Evolutionary conservation across 2,888 invertebrate species (phyloP).

Genomic region (Cataglyphis livida): DNA sequence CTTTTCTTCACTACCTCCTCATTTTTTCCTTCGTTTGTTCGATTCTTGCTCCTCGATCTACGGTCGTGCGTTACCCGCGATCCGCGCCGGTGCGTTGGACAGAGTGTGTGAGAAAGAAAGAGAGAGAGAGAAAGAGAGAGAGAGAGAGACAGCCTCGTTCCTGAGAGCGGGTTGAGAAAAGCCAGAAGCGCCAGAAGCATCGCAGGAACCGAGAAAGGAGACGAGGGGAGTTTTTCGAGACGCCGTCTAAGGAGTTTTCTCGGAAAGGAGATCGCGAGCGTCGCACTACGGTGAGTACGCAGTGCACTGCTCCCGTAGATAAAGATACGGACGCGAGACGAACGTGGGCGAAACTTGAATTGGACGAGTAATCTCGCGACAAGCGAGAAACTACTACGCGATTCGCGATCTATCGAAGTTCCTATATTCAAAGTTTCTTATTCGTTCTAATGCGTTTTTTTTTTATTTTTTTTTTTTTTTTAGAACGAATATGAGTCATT

Average conservation of each 20-base stretch:
- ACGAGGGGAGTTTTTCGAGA: conserved; percentile 18
- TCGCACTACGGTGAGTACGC: conserved; percentile 65
- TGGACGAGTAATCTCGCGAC: background rate
- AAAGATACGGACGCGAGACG: background rate
- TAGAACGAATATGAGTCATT: background rate
- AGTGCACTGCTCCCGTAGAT: conserved; percentile 18
- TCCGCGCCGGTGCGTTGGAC: background rate
- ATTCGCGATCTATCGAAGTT: background rate
- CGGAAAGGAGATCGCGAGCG: conserved; percentile 64
- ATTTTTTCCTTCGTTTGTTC: background rate
- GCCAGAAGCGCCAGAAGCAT: conserved; percentile 72
- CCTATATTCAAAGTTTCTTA: background rate
- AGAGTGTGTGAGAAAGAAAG: background rate
- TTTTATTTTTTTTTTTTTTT: background rate
- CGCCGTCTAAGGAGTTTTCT: conserved; percentile 65
- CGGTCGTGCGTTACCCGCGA: background rate
- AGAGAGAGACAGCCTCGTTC: conserved; percentile 27
- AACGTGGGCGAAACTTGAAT: conserved; percentile 18
- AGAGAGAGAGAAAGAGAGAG: conserved; percentile 7
- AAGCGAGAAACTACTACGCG: background rate
- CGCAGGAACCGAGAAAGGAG: conserved; percentile 12
- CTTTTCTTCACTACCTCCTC: background rate
- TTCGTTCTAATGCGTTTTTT: background rate
- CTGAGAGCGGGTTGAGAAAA: conserved; percentile 70
- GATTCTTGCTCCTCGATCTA: conserved; percentile 20